Evolutionary conservation across 2,888 invertebrate genomes (phyloP).

Genomic region (Fragum whitleyi): DNA sequence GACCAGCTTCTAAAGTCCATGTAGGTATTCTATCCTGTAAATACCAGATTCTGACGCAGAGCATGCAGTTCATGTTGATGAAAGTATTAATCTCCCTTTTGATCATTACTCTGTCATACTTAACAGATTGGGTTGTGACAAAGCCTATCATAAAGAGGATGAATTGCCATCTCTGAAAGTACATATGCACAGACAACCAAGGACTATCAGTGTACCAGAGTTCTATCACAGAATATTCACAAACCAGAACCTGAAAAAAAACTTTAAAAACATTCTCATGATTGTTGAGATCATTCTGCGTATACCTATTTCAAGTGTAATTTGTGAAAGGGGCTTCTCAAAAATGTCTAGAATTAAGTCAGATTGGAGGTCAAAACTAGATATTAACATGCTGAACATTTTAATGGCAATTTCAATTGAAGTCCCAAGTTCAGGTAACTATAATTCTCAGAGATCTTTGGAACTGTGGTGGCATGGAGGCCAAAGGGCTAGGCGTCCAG

Average conservation of each 20-base stretch:
- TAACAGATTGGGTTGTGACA: too few relatives aligned
- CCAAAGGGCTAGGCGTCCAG: constrained; percentile 46
- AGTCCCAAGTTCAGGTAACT: constrained; percentile 33
- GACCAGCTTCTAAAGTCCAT: too few relatives aligned
- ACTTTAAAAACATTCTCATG: constrained; percentile 28
- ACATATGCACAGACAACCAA: constrained; percentile 27
- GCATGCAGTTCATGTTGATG: too few relatives aligned
- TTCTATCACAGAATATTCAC: constrained; percentile 29
- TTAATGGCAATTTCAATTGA: constrained; percentile 51
- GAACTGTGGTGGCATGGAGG: constrained; percentile 57
- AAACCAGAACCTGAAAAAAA: constrained; percentile 12
- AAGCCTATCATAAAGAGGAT: too few relatives aligned
- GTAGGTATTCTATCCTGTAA: too few relatives aligned
- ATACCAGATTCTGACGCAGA: too few relatives aligned
- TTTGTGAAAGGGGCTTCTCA: constrained; percentile 63
- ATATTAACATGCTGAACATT: constrained; percentile 40
- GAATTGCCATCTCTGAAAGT: constrained; percentile 7
- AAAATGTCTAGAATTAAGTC: constrained; percentile 57
- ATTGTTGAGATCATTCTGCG: constrained; percentile 51
- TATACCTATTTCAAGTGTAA: neutral
- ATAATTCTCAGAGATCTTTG: constrained; percentile 41
- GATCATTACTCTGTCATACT: too few relatives aligned
- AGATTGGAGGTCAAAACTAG: constrained; percentile 56
- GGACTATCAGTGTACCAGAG: neutral
- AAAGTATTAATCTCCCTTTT: too few relatives aligned